A percentile compares a stretch with the other conserved stretches of the same genome.
Evolutionary conservation across 2,888 invertebrate genomes (phyloP).

Genomic region (Pachydiplax longipennis): DNA sequence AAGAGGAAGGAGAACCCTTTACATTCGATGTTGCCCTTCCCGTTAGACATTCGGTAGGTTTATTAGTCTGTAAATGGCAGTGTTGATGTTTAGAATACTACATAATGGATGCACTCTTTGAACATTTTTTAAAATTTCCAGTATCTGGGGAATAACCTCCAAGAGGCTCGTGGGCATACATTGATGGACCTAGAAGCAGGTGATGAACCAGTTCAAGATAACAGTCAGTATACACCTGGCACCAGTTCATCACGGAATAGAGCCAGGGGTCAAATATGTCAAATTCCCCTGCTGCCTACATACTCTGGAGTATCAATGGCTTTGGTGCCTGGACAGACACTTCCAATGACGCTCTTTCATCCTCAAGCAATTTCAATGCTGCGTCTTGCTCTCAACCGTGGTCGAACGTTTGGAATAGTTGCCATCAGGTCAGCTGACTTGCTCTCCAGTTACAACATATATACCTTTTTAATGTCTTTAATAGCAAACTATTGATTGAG

Average conservation of each 20-base stretch:
- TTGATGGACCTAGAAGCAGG: slow-evolving; percentile 61
- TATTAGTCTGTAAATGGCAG: neutral
- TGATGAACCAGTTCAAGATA: neutral
- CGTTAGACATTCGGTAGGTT: slow-evolving; percentile 64
- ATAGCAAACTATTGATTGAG: no score
- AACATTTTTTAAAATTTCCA: slow-evolving; percentile 54
- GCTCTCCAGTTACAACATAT: neutral
- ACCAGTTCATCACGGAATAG: slow-evolving; percentile 54
- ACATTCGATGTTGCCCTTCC: slow-evolving; percentile 65
- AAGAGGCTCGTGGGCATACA: slow-evolving; percentile 71
- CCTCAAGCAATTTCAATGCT: slow-evolving; percentile 67
- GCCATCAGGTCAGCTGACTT: slow-evolving; percentile 59
- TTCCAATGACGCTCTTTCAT: slow-evolving; percentile 72
- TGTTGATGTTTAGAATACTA: neutral
- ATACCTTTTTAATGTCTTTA: no score
- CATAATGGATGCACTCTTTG: slow-evolving; percentile 24
- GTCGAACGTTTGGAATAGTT: slow-evolving; percentile 72
- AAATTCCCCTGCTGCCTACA: slow-evolving; percentile 68
- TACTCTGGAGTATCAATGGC: slow-evolving; percentile 62
- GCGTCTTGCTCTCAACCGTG: slow-evolving; percentile 64
- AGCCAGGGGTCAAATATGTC: slow-evolving; percentile 60
- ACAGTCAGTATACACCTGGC: neutral
- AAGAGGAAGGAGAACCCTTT: neutral
- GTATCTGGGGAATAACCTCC: slow-evolving; percentile 68
- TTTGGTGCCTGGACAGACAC: slow-evolving; percentile 78